Conservation (phyloP, 2,888 invertebrate species). For the Cremastobaeus sp. region DNA sequence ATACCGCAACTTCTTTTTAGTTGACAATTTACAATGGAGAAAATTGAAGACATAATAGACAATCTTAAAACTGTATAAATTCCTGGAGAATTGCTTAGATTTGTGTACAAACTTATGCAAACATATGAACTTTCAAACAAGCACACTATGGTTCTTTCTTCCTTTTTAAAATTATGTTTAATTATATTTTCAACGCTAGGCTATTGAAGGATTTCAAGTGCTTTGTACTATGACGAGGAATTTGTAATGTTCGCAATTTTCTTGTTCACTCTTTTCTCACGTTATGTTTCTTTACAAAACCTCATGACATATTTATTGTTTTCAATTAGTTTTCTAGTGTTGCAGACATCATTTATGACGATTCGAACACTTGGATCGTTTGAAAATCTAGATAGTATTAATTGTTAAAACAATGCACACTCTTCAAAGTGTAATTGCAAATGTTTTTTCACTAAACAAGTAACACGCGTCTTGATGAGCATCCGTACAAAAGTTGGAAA, state of each 20-base stretch:
- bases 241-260: constrained; percentile 72
- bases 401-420: constrained; percentile 22
- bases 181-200: constrained; percentile 64
- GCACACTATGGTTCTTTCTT: constrained; percentile 37
- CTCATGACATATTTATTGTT: constrained; percentile 52
- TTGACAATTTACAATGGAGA: no score
- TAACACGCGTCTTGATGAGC: background rate
- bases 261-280: constrained; percentile 50
- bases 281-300: constrained; percentile 59
- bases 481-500: background rate
- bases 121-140: constrained; percentile 15
- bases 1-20: no score
- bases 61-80: no score
- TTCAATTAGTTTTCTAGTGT: background rate
- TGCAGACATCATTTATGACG: background rate
- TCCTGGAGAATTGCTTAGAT: no score
- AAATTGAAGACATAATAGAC: no score
- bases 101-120: background rate
- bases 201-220: constrained; percentile 74
- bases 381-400: constrained; percentile 19
- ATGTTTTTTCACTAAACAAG: no score
- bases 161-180: constrained; percentile 11
- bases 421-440: background rate
- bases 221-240: constrained; percentile 79
- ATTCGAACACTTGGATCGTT: constrained; percentile 13